Percentiles rank a stretch among this genome's conserved stretches.
Evolutionary conservation across 2,888 invertebrate genomes (phyloP).

Genomic region (Aradus depressus): DNA sequence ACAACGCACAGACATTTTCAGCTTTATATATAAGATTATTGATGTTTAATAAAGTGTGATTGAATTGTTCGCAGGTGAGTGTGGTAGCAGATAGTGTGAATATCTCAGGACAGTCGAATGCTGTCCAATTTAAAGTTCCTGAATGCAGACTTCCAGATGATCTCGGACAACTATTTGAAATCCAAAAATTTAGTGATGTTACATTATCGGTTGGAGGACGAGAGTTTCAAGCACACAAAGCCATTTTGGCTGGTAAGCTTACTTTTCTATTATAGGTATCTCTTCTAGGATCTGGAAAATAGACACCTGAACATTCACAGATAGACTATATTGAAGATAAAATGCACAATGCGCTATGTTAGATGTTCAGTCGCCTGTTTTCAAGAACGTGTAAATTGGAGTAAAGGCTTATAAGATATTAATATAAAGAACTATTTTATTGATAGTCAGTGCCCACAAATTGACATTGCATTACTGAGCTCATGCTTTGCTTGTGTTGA

Average conservation of each 20-base stretch:
- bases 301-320: too few species aligned
- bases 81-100: conserved; percentile 99
- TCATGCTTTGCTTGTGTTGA: too few species aligned
- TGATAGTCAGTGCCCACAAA: too few species aligned
- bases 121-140: conserved; percentile 93
- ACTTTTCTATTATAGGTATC: conserved; percentile 1
- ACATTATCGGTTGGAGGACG: conserved; percentile 83
- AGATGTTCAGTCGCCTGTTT: too few species aligned
- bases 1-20: too few species aligned
- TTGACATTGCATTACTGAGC: too few species aligned
- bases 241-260: conserved; percentile 74
- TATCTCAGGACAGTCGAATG: conserved; percentile 96
- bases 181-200: conserved; percentile 95
- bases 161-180: conserved; percentile 88
- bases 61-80: conserved; percentile 59
- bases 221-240: conserved; percentile 94
- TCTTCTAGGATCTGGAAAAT: too few species aligned
- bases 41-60: too few species aligned
- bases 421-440: too few species aligned
- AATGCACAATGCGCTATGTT: neutral
- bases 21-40: too few species aligned
- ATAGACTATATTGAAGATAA: neutral
- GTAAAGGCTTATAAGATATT: too few species aligned
- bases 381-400: too few species aligned
- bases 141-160: conserved; percentile 91